Percentiles rank a stretch among this genome's conserved stretches.
These are phyloP conservation scores for Lordiphosa stackelbergi DNA, from an alignment of 1,140 invertebrate species.

Conservation along the genomic window DNA sequence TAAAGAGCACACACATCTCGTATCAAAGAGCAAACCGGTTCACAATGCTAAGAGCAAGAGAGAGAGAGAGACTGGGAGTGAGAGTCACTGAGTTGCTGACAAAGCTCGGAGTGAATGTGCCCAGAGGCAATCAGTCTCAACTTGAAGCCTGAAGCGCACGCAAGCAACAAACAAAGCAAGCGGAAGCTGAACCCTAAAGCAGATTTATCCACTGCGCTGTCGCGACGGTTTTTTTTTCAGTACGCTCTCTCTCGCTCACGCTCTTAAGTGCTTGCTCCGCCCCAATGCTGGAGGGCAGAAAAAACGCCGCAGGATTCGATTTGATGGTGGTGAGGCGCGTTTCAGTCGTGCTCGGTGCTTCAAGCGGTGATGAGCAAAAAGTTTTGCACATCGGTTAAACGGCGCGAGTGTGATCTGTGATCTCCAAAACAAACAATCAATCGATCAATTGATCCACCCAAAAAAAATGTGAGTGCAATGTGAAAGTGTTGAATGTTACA, in stretches of 20 bases:
- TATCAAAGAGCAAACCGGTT: constrained; percentile 61
- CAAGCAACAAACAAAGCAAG: constrained; percentile 39
- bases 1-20: constrained; percentile 46
- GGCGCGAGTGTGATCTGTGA: constrained; percentile 29
- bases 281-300: constrained; percentile 62
- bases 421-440: constrained; percentile 19
- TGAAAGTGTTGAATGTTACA: constrained; percentile 70
- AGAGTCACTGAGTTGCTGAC: constrained; percentile 14
- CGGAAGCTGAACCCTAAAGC: constrained; percentile 20
- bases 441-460: constrained; percentile 24
- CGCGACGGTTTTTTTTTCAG: constrained; percentile 22
- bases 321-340: constrained; percentile 18
- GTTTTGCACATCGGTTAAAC: constrained; percentile 39
- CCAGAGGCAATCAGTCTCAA: constrained; percentile 67
- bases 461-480: constrained; percentile 34
- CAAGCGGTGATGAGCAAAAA: constrained; percentile 53
- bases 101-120: constrained; percentile 42
- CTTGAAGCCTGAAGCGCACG: constrained; percentile 66
- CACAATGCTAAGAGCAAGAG: constrained; percentile 26
- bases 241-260: constrained; percentile 12
- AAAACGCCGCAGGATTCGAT: constrained; percentile 63
- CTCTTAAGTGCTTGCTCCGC: constrained; percentile 59
- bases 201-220: constrained; percentile 12
- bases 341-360: constrained; percentile 61
- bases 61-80: constrained; percentile 5